phyloP scores from a whole-genome alignment of 2,113 vertebrate species.

The Erinaceus europaeus region DNA sequence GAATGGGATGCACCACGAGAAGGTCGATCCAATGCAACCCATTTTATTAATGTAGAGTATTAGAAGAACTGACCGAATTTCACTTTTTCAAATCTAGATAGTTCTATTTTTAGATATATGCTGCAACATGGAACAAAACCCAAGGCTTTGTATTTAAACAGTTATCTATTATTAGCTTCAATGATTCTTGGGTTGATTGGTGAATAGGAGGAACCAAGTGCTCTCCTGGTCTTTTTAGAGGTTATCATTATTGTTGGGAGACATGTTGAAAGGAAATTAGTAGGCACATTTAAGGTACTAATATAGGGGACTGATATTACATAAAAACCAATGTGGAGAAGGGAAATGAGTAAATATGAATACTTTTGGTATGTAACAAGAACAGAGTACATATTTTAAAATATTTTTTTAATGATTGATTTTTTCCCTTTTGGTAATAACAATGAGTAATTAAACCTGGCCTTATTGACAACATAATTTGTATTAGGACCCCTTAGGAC shows the following conservation, averaged over 20 bases:
- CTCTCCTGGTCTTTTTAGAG: background rate
- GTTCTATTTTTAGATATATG: background rate
- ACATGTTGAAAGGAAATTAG: background rate
- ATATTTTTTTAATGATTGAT: slow-evolving; percentile 8
- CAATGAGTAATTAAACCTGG: background rate
- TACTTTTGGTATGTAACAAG: background rate
- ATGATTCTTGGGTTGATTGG: background rate
- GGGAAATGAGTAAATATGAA: background rate
- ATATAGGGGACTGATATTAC: background rate
- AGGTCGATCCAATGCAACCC: too few relatives aligned
- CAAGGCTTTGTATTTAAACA: background rate
- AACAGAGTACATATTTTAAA: slow-evolving; percentile 30
- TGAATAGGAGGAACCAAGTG: background rate
- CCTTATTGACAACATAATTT: slow-evolving; percentile 32
- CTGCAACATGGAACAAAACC: background rate
- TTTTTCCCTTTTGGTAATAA: slow-evolving; percentile 37
- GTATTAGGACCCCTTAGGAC: background rate
- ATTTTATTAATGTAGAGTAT: background rate
- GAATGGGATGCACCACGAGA: too few relatives aligned
- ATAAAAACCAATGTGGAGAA: background rate
- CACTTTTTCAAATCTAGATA: background rate
- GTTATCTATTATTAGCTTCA: background rate
- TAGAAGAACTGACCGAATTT: background rate
- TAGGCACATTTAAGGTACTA: background rate
- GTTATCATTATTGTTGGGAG: background rate